Percentiles rank a stretch among this genome's conserved stretches.
Conservation (phyloP, 2,113 vertebrate genomes). For the Bostrychus sinensis region DNA sequence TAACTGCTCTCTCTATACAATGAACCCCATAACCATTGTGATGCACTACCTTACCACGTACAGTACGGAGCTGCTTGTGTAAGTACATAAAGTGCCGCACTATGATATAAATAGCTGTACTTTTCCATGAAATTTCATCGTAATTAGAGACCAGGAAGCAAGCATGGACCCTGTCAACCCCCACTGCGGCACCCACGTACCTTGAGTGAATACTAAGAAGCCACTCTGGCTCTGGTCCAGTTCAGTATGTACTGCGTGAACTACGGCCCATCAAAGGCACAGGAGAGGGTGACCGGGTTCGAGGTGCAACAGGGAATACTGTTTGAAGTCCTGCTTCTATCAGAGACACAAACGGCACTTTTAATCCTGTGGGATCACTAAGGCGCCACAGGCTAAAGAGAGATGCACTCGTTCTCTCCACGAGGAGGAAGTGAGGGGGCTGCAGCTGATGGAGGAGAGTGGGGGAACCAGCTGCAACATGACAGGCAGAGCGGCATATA, state of each 20-base stretch:
- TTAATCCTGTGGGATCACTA: slow-evolving; percentile 75
- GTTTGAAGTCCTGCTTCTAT: slow-evolving; percentile 79
- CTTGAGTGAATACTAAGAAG: slow-evolving; percentile 80
- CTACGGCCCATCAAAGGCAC: slow-evolving; percentile 74
- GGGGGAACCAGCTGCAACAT: slow-evolving; percentile 52
- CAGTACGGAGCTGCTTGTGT: slow-evolving; percentile 45
- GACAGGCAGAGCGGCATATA: slow-evolving; percentile 42
- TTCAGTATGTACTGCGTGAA: slow-evolving; percentile 75
- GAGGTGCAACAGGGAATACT: slow-evolving; percentile 69
- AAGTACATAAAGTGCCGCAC: slow-evolving; percentile 57
- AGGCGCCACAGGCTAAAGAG: slow-evolving; percentile 76
- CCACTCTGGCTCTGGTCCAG: slow-evolving; percentile 73
- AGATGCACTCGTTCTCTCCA: slow-evolving; percentile 72
- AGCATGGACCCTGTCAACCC: slow-evolving; percentile 77
- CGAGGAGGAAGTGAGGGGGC: slow-evolving; percentile 47
- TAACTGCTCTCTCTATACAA: slow-evolving; percentile 1
- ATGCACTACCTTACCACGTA: slow-evolving; percentile 29
- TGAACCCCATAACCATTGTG: slow-evolving; percentile 12
- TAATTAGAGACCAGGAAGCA: slow-evolving; percentile 77
- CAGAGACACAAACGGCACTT: slow-evolving; percentile 72
- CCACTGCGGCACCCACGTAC: slow-evolving; percentile 77
- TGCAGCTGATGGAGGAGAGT: slow-evolving; percentile 53
- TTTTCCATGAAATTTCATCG: slow-evolving; percentile 75
- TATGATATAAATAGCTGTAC: slow-evolving; percentile 74
- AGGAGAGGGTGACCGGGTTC: slow-evolving; percentile 70